Evolutionary conservation across 2,113 vertebrate genomes (phyloP), one percentile per base, ranked within the genome.

Genomic region (Zosterops lateralis): DNA sequence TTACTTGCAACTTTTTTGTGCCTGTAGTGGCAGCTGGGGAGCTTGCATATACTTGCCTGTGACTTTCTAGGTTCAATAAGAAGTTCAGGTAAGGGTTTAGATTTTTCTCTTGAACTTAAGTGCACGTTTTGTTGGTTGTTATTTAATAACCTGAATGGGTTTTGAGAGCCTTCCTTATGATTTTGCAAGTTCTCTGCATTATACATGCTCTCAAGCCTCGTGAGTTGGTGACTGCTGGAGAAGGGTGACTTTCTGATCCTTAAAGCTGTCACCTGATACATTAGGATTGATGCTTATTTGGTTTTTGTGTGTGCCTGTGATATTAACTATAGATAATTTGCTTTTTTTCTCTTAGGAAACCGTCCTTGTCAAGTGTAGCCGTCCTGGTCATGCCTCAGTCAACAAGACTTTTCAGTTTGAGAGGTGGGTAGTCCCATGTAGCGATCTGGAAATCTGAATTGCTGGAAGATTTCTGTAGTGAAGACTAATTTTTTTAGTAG

Each of bases 391-490:
- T 54, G 68, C 94, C 57, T 12, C 68, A 32, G 21, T 96, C 60
- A 95, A 96, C 32, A 97, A 96, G 94, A 97, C 70, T 5, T 97
- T 97, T 42, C 89, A 83, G 36, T 98, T 97, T 96, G 97, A 98
- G 78, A 98, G 97, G 97, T 97, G 45, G 20, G 97, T 96, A 57
- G 47, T 88, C 38, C 28, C 80, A 8, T 40, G 34, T 70, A 76
- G 32, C 32, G 29, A 4, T 56, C 26, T 68, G 45, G 31, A 31
- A 26, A 7, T 51, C n/a, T 66, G 47, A 17, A 32, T 44, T 60
- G 19, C 10, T 53, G 36, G 32, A 80, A n/a, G 17, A 65, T 71
- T 31, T n/a, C 5, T 65, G 19, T 8, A n/a, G 32, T 42, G 22
- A 75, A 50, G 6, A 34, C 5, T 36, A 10, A 45, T 57, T 48